Conservation (phyloP, 1,140 invertebrate species). For the Apis laboriosa region DNA sequence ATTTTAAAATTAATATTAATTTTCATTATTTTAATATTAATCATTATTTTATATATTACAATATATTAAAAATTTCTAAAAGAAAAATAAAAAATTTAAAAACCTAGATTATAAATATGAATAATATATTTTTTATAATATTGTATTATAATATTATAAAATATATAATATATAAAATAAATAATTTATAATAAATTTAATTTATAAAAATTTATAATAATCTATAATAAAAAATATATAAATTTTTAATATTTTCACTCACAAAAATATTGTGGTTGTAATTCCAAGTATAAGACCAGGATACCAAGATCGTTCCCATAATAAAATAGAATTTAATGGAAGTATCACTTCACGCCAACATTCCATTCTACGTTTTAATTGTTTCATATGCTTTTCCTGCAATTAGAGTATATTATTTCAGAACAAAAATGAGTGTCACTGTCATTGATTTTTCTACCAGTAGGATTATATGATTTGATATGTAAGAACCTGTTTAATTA, state of each 20-base stretch:
- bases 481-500: not conserved
- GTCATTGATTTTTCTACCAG: constrained; percentile 51
- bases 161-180: not conserved
- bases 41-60: not conserved
- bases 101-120: not conserved
- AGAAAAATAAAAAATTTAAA: not conserved
- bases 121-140: not conserved
- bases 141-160: not conserved
- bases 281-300: constrained; percentile 87
- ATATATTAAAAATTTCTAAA: not conserved
- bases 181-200: not conserved
- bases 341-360: constrained; percentile 91
- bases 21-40: not conserved
- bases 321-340: constrained; percentile 86
- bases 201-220: not conserved
- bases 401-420: constrained; percentile 52
- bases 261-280: constrained; percentile 85
- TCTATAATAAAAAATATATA: not conserved
- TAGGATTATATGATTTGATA: not conserved
- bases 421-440: constrained; percentile 24
- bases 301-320: constrained; percentile 92
- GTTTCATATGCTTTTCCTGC: constrained; percentile 87
- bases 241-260: constrained; percentile 32
- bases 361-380: constrained; percentile 88
- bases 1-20: not conserved